These are phyloP conservation scores for Prolemur simus DNA, from an alignment of 2,113 vertebrate species.

Conservation along the genomic window DNA sequence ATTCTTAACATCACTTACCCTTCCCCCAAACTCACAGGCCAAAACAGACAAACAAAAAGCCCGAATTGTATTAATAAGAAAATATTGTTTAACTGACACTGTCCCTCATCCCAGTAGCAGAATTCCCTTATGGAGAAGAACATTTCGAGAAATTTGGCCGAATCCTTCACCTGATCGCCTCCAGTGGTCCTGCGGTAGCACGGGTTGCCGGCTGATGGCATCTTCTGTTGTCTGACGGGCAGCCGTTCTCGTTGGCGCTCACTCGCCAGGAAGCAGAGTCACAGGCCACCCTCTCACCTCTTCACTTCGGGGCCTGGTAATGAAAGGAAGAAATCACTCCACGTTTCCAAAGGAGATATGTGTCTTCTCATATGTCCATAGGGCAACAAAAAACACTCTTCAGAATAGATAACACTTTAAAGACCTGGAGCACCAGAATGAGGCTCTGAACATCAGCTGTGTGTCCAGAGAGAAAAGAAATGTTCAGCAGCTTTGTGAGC, in stretches of 20 bases:
- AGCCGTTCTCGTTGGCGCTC: neutral
- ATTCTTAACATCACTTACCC: neutral
- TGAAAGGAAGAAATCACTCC: neutral
- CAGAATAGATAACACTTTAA: neutral
- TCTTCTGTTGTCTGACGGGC: neutral
- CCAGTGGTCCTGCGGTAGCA: accelerated
- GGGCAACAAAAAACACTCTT: neutral
- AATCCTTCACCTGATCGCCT: neutral
- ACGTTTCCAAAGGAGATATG: neutral
- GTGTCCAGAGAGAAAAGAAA: neutral
- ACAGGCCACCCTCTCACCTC: neutral
- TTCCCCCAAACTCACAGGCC: neutral
- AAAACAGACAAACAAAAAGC: neutral
- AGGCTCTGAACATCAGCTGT: neutral
- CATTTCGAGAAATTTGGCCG: neutral
- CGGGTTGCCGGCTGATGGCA: neutral
- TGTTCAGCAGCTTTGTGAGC: neutral
- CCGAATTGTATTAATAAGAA: neutral
- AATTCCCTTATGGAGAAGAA: neutral
- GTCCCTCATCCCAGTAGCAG: neutral
- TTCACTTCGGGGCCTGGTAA: neutral
- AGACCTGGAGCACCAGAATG: neutral
- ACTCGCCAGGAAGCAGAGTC: neutral
- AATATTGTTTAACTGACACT: neutral
- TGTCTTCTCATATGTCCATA: neutral